Percentiles rank a stretch among this genome's conserved stretches.
Conservation (phyloP, 2,797 vertebrate genomes). For the Trachurus trachurus region DNA sequence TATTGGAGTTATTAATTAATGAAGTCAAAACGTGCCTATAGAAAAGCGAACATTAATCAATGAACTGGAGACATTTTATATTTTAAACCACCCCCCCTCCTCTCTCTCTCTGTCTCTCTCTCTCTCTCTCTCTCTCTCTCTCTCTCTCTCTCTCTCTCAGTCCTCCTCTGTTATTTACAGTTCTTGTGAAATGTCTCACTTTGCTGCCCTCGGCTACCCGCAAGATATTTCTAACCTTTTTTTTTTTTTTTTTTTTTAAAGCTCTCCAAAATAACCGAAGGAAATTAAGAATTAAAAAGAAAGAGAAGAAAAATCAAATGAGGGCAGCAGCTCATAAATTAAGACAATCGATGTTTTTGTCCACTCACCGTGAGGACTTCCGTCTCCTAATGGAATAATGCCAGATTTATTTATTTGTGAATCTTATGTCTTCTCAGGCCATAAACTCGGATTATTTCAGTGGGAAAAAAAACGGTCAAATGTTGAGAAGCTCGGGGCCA, state of each 20-base stretch:
- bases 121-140: slow-evolving; percentile 11
- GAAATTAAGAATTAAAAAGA: slow-evolving; percentile 61
- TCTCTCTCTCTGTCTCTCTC: slow-evolving; percentile 12
- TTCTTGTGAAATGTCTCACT: slow-evolving; percentile 85
- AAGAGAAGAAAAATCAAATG: slow-evolving; percentile 62
- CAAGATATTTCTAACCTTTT: slow-evolving; percentile 65
- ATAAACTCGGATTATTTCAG: slow-evolving; percentile 85
- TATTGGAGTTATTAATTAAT: slow-evolving; percentile 52
- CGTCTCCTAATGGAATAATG: slow-evolving; percentile 80
- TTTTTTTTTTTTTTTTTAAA: slow-evolving; percentile 13
- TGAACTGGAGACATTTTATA: slow-evolving; percentile 40
- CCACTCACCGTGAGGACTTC: slow-evolving; percentile 81
- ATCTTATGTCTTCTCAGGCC: slow-evolving; percentile 83
- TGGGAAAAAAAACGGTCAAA: slow-evolving; percentile 89
- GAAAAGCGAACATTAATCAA: slow-evolving; percentile 52
- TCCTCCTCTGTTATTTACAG: slow-evolving; percentile 82
- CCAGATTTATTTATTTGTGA: slow-evolving; percentile 90
- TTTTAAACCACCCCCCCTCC: slow-evolving; percentile 8
- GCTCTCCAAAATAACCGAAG: slow-evolving; percentile 61
- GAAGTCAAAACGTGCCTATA: slow-evolving; percentile 32
- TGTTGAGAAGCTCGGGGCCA: slow-evolving; percentile 92
- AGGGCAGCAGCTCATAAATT: slow-evolving; percentile 82
- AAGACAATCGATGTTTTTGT: slow-evolving; percentile 83
- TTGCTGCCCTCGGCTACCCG: slow-evolving; percentile 78
- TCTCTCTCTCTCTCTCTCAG: slow-evolving; percentile 12